Evolutionary conservation across 1,140 invertebrate genomes (phyloP).

Genomic region (Bombus pyrosoma): DNA sequence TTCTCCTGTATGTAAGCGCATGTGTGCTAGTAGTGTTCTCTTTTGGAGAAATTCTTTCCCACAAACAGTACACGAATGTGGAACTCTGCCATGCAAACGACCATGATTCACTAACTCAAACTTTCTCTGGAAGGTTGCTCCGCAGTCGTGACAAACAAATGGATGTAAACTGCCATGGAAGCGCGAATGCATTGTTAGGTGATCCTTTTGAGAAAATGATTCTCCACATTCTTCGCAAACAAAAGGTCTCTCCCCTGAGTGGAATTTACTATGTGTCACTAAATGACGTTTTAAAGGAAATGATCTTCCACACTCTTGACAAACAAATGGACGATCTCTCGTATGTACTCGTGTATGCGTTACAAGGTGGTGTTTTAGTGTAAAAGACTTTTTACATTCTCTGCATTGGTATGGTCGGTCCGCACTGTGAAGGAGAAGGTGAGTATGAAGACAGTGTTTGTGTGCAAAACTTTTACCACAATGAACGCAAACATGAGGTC

Average conservation of each 20-base stretch:
- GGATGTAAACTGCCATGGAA: conserved; percentile 92
- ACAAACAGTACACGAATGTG: conserved; percentile 91
- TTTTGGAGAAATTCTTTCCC: conserved; percentile 93
- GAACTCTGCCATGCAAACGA: conserved; percentile 89
- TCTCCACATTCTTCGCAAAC: conserved; percentile 94
- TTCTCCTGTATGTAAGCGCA: conserved; percentile 86
- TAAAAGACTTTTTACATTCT: conserved; percentile 94
- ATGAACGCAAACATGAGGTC: conserved; percentile 91
- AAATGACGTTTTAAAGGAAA: conserved; percentile 92
- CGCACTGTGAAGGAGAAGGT: conserved; percentile 90
- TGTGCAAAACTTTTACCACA: conserved; percentile 94
- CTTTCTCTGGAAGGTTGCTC: conserved; percentile 91
- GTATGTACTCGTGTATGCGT: conserved; percentile 89
- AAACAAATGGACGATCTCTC: conserved; percentile 91
- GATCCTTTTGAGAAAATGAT: conserved; percentile 92
- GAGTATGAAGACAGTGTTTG: conserved; percentile 92
- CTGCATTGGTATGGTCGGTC: conserved; percentile 91
- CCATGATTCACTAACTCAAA: conserved; percentile 93
- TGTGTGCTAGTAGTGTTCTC: conserved; percentile 89
- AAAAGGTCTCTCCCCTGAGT: conserved; percentile 93
- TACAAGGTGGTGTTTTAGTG: conserved; percentile 90
- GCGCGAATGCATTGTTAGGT: conserved; percentile 90
- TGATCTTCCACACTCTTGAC: conserved; percentile 90
- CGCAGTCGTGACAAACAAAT: conserved; percentile 91
- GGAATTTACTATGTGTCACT: conserved; percentile 93